Evolutionary conservation across 2,888 invertebrate genomes (phyloP), one percentile per base, ranked within the genome.

Genomic region (Lepidochitona cinerea): DNA sequence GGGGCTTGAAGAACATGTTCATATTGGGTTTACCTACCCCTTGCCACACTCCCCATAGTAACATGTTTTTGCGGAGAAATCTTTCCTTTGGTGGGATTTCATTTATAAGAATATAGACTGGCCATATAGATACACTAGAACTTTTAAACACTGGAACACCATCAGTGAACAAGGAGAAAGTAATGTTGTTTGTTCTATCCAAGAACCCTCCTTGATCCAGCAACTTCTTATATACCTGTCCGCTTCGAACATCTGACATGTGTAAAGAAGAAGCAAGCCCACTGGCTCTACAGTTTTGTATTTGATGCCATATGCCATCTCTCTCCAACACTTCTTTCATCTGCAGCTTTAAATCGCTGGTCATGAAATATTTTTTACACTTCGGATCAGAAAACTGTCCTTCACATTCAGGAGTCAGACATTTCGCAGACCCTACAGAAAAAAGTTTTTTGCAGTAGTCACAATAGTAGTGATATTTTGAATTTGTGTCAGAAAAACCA

Each of bases 21-120:
- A 78, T 75, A 4, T 73, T 67, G 59, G 78, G 78, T 72, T 79
- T 80, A 7, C 75, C 75, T 26, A n/a, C 6, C 4, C 75, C 75
- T 59, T 74, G 68, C 74, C 70, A 74, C 69, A 73, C 69, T 6
- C 73, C 73, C 73, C 73, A 73, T 12, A 75, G 53, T 5, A 77
- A 26, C 75, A 75, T 75, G 37, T 75, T 77, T 37, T 73, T 75
- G 36, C 33, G 70, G 9, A 18, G 14, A 49, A 77, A 77, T 5
- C 75, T 26, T 33, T 73, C 69, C 23, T 71, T 64, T 54, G 70
- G 35, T 29, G 77, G 75, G 26, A 77, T 37, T 68, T 77, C 77
- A 73, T 77, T 73, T 9, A 77, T 73, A 0, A 77, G 35, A n/a
- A 75, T 52, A 53, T 77, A 76, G 1, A 77, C 75, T 41, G 73